Evolutionary conservation across 2,888 invertebrate genomes (phyloP), one percentile per base, ranked within the genome.

Genomic region (Drosophila lacicola): DNA sequence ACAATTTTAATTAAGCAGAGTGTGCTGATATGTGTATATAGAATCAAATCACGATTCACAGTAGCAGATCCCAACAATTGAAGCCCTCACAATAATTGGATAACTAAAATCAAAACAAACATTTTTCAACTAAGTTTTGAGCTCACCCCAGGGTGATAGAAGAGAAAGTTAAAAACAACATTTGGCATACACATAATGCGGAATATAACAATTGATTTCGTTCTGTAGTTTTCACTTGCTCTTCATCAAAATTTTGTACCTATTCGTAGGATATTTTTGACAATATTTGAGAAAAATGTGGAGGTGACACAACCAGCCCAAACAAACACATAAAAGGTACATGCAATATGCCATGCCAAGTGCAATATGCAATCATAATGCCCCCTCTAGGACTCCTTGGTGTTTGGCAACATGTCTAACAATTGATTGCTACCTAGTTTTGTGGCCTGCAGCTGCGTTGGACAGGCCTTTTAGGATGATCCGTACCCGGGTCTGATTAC

Each of bases 361-460:
- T 29, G 29, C 29, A 29, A 29, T 29, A 29, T 29, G 29, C 29
- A 29, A 29, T 29, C 8, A 29, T 29, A 8, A 29, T 29, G 29
- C 29, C 25, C 4, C 25, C 25, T 25, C 25, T 25, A 25, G 25
- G 6, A 1, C 25, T 25, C 25, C 25, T 25, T 5, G 0, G 5
- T 45, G 62, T 47, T 14, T 14, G 64, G 64, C 51, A 75, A 55
- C 64, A 67, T 71, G 70, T 58, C 68, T 57, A 33, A 62, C 78
- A 81, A 84, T 78, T 87, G 82, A 82, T 81, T 82, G 79, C 70
- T 49, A 63, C 57, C 49, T 46, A 55, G 66, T 78, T 70, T 63
- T 62, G 47, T 53, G 21, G 10, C 51, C 62, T 39, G 49, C 17
- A 51, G 37, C 51, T 42, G 41, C 36, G 39, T 36, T 11, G 53